A percentile compares a stretch with the other conserved stretches of the same genome.
These are phyloP conservation scores for Liopterus haemorrhoidalis DNA, from an alignment of 2,888 invertebrate species.

Conservation along the genomic window DNA sequence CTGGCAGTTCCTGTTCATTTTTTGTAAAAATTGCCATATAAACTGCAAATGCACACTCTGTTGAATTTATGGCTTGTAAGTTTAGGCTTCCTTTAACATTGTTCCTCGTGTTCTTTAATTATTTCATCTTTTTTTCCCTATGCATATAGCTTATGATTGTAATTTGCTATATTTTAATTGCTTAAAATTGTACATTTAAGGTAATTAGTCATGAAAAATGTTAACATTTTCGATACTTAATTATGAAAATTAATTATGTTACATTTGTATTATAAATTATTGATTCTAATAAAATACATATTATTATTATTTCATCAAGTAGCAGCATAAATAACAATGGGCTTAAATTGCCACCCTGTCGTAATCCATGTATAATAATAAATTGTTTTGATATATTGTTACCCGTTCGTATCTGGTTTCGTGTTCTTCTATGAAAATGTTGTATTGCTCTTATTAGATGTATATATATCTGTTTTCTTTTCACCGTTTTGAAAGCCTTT, in stretches of 20 bases:
- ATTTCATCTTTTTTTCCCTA: no score
- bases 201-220: no score
- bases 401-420: conserved; percentile 1
- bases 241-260: no score
- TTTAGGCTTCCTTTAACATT: no score
- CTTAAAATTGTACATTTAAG: no score
- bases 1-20: not conserved
- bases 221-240: no score
- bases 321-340: not conserved
- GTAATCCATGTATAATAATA: not conserved
- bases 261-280: not conserved
- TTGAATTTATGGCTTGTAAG: no score
- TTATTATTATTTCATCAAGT: not conserved
- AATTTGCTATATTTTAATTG: no score
- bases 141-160: no score
- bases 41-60: no score
- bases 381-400: conserved; percentile 2
- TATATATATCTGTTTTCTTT: conserved; percentile 4
- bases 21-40: conserved; percentile 3
- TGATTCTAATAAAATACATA: not conserved
- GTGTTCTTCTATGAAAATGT: not conserved
- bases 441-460: not conserved
- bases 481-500: conserved; percentile 3
- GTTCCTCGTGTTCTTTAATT: no score
- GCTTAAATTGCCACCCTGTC: conserved; percentile 1